These are phyloP conservation scores for Campopleginae sp. DNA, from an alignment of 2,888 invertebrate genomes.

Conservation along the genomic window DNA sequence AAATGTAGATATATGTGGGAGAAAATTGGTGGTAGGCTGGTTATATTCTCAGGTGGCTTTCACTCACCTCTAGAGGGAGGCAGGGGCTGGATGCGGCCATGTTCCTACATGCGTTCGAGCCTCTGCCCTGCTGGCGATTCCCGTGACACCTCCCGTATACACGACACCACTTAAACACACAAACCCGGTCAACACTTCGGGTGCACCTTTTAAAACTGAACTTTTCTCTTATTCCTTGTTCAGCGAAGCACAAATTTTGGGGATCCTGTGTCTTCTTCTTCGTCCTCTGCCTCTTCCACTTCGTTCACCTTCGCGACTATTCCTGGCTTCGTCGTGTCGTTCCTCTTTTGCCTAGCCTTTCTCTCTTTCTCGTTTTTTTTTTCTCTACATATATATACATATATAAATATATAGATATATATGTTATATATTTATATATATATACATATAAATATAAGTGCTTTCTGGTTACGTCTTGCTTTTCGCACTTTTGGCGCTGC, in stretches of 20 bases:
- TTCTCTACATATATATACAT: constrained; percentile 53
- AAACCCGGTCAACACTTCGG: constrained; percentile 68
- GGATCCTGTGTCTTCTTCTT: constrained; percentile 54
- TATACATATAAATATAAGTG: constrained; percentile 36
- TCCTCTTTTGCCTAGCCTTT: constrained; percentile 72
- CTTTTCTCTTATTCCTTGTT: constrained; percentile 37
- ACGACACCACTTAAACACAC: constrained; percentile 74
- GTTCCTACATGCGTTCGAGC: constrained; percentile 84
- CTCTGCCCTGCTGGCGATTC: constrained; percentile 83
- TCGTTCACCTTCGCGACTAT: constrained; percentile 64
- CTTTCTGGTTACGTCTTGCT: constrained; percentile 57
- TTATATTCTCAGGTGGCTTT: constrained; percentile 73
- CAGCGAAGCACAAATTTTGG: constrained; percentile 5
- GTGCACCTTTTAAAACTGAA: constrained; percentile 22
- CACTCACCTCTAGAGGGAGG: constrained; percentile 84
- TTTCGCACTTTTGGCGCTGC: constrained; percentile 56
- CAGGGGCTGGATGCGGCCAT: constrained; percentile 84
- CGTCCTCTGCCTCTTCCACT: constrained; percentile 47
- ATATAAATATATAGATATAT: constrained; percentile 19
- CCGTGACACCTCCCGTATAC: constrained; percentile 72
- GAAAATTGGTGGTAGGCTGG: background rate
- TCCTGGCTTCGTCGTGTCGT: constrained; percentile 56
- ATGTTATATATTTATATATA: background rate
- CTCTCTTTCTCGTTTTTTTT: constrained; percentile 71
- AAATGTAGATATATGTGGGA: background rate